phyloP scores from a whole-genome alignment of 1,140 invertebrate species.

The Heliconius himera region DNA sequence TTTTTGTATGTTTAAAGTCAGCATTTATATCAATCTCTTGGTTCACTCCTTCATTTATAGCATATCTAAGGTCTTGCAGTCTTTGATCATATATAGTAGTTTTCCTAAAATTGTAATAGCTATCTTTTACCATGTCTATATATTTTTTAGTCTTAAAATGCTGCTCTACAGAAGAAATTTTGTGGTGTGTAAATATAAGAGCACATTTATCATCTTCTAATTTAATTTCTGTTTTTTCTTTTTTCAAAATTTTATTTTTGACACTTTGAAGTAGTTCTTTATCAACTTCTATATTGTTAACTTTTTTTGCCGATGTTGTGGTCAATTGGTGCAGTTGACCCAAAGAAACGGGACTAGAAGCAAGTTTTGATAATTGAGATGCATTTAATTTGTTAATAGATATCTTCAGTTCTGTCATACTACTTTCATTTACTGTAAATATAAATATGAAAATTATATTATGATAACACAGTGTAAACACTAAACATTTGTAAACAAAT shows the following conservation, averaged over 20 bases:
- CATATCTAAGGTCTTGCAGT: conserved; percentile 75
- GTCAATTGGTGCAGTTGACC: conserved; percentile 82
- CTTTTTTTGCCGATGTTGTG: conserved; percentile 63
- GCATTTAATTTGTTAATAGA: conserved; percentile 84
- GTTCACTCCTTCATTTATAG: conserved; percentile 76
- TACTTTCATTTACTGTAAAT: conserved; percentile 83
- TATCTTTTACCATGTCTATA: conserved; percentile 74
- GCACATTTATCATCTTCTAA: conserved; percentile 77
- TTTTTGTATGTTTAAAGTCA: conserved; percentile 30
- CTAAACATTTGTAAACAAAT: conserved; percentile 28
- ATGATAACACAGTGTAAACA: conserved; percentile 17
- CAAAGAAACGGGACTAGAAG: conserved; percentile 82
- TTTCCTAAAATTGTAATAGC: conserved; percentile 79
- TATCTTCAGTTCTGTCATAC: conserved; percentile 84
- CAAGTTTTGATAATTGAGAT: conserved; percentile 84
- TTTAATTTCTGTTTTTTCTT: conserved; percentile 50
- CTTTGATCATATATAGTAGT: conserved; percentile 76
- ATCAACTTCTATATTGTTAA: conserved; percentile 62
- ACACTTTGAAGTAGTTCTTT: conserved; percentile 74
- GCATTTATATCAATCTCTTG: conserved; percentile 64
- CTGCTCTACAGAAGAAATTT: conserved; percentile 64
- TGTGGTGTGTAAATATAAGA: conserved; percentile 70
- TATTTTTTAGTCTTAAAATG: conserved; percentile 68
- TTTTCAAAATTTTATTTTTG: conserved; percentile 72
- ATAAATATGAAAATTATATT: conserved; percentile 34